These are phyloP conservation scores for Archips xylosteana DNA, from an alignment of 2,888 invertebrate genomes.

Conservation along the genomic window DNA sequence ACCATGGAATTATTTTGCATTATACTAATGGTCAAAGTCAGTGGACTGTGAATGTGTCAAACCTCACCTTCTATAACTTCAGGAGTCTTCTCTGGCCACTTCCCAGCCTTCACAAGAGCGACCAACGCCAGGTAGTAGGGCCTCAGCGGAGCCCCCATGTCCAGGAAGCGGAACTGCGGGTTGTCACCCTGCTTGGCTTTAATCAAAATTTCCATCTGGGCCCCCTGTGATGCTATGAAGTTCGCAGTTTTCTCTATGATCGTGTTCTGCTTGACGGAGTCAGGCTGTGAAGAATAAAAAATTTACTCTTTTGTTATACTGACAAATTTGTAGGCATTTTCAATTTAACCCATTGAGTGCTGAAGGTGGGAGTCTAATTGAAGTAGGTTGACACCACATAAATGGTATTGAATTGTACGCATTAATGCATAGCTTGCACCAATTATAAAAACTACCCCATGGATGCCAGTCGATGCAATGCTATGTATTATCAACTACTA, in stretches of 20 bases:
- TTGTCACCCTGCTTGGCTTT: conserved; percentile 98
- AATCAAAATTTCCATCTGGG: conserved; percentile 99
- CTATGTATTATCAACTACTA: too few species aligned
- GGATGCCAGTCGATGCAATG: too few species aligned
- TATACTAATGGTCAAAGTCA: too few species aligned
- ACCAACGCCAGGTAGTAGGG: conserved; percentile 94
- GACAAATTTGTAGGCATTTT: too few species aligned
- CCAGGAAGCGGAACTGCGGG: conserved; percentile 96
- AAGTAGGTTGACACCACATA: too few species aligned
- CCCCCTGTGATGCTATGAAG: conserved; percentile 95
- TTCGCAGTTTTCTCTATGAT: conserved; percentile 98
- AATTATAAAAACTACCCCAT: too few species aligned
- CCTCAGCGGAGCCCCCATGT: conserved; percentile 93
- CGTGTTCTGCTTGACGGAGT: conserved; percentile 94
- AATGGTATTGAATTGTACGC: too few species aligned
- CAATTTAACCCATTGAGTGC: too few species aligned
- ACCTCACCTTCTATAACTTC: conserved; percentile 68
- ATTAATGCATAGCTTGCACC: too few species aligned
- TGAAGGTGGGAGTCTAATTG: too few species aligned
- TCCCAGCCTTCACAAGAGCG: conserved; percentile 67
- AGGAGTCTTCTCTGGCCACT: conserved; percentile 72
- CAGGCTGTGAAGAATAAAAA: conserved; percentile 87
- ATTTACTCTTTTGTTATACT: background rate
- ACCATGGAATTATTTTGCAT: too few species aligned
- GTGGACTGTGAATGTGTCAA: background rate